phyloP scores from a whole-genome alignment of 53 echinoderm and acorn worm genomes.

The Henricia sp. region DNA sequence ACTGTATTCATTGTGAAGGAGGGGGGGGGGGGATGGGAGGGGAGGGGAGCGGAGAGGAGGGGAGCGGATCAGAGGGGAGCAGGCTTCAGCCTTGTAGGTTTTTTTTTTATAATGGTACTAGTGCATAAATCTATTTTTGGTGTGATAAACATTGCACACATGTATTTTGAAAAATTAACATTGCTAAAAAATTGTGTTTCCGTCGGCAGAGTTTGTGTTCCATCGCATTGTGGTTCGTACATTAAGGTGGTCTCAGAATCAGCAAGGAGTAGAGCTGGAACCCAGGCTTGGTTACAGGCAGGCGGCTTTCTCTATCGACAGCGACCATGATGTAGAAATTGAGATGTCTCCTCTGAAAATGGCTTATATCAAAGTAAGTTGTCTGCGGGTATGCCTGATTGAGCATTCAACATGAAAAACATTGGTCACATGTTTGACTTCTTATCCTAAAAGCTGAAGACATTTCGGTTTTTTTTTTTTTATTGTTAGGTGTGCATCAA shows the following conservation, averaged over 20 bases:
- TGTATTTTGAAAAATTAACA: too few relatives aligned
- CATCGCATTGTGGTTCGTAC: constrained; percentile 66
- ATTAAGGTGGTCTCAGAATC: constrained; percentile 72
- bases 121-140: too few relatives aligned
- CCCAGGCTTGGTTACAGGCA: constrained; percentile 60
- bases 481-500: constrained; percentile 8
- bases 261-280: constrained; percentile 67
- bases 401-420: too few relatives aligned
- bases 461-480: background rate
- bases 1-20: too few relatives aligned
- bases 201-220: constrained; percentile 70
- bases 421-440: background rate
- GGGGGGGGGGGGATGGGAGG: too few relatives aligned
- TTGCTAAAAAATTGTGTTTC: too few relatives aligned
- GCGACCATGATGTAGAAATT: constrained; percentile 66
- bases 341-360: constrained; percentile 68
- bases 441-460: background rate
- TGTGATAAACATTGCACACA: too few relatives aligned
- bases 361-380: constrained; percentile 71
- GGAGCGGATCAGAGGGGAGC: too few relatives aligned
- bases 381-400: background rate
- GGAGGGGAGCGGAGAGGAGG: too few relatives aligned
- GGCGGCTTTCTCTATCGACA: constrained; percentile 62
- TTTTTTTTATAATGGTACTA: too few relatives aligned
- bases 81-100: too few relatives aligned